A percentile compares a stretch with the other conserved stretches of the same genome.
phyloP scores from a whole-genome alignment of 2,888 invertebrate species.

The Leptogaster cylindrica region DNA sequence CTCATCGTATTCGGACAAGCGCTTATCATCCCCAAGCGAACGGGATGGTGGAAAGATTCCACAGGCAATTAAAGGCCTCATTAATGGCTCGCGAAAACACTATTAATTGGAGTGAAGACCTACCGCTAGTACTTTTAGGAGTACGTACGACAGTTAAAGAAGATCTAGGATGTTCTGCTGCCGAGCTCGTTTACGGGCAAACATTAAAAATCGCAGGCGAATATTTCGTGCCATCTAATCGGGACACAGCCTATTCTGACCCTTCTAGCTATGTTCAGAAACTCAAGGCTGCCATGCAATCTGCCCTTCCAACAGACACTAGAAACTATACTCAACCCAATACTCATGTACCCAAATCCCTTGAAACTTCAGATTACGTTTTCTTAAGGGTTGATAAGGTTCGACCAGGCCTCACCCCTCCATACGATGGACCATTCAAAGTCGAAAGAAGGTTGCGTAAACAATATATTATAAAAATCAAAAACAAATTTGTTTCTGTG shows the following conservation, averaged over 20 bases:
- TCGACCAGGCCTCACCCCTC: no score
- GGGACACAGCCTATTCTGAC: not conserved
- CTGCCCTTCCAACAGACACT: not conserved
- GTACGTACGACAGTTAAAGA: constrained; percentile 40
- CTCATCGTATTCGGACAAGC: constrained; percentile 9
- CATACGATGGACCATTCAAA: not conserved
- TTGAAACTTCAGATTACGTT: not conserved
- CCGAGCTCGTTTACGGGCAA: constrained; percentile 43
- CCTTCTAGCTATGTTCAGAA: not conserved
- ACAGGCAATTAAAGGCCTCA: not conserved
- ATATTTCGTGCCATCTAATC: not conserved
- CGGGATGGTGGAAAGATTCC: not conserved
- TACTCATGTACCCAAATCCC: not conserved
- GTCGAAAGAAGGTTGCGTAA: not conserved
- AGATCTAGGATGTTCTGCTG: constrained; percentile 32
- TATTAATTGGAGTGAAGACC: constrained; percentile 33
- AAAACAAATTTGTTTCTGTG: not conserved
- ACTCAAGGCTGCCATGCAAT: not conserved
- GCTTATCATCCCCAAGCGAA: not conserved
- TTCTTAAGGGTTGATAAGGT: not conserved
- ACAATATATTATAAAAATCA: not conserved
- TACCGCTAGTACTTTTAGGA: constrained; percentile 39
- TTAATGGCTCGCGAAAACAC: not conserved
- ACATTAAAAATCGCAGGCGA: constrained; percentile 16
- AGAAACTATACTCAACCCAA: not conserved